Conservation (phyloP, 2,113 vertebrate species). For the Cisticola juncidis region DNA sequence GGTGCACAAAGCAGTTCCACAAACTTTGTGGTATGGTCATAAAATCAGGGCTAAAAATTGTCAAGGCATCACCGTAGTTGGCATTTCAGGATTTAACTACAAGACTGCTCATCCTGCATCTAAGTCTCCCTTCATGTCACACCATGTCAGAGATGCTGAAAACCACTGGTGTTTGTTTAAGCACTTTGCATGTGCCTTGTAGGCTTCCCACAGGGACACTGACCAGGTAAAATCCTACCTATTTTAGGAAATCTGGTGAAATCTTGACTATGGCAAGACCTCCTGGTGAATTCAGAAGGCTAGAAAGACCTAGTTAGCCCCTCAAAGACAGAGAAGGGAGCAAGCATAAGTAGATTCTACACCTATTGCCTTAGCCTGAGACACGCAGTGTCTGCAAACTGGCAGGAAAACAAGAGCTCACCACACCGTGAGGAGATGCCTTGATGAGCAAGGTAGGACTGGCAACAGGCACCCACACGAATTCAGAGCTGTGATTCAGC, state of each 20-base stretch:
- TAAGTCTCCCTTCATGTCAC: neutral
- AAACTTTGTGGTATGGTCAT: neutral
- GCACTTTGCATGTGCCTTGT: neutral
- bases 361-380: neutral
- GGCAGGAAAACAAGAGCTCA: fast-evolving
- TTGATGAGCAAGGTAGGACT: neutral
- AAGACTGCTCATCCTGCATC: neutral
- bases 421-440: fast-evolving
- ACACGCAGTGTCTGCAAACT: neutral
- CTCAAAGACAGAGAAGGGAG: neutral
- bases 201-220: neutral
- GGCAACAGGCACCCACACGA: neutral
- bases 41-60: neutral
- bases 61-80: neutral
- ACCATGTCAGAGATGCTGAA: neutral
- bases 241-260: neutral
- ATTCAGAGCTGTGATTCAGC: neutral
- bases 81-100: neutral
- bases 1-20: neutral
- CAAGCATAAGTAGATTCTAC: neutral
- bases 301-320: neutral
- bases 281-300: neutral
- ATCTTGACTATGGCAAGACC: neutral
- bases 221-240: neutral
- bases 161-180: neutral